Percentiles rank a stretch among this genome's conserved stretches.
Conservation (phyloP, 2,888 invertebrate genomes). For the Aethes cnicana region DNA sequence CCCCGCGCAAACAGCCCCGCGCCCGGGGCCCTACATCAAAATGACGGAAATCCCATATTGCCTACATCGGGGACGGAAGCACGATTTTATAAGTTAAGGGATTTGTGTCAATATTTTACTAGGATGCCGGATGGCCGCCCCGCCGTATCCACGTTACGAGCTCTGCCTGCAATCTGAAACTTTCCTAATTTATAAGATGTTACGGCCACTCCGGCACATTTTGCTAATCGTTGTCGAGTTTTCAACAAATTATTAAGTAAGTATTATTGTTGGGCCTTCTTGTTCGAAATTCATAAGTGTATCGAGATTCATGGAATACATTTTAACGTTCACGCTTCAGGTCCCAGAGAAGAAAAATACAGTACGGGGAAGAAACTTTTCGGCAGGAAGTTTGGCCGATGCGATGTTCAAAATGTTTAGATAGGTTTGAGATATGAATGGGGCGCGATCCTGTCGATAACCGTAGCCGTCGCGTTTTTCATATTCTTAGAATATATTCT, state of each 20-base stretch:
- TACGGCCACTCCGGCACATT: conserved; percentile 49
- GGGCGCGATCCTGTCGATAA: conserved; percentile 5
- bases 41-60: conserved; percentile 81
- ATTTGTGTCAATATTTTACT: conserved; percentile 82
- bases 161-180: conserved; percentile 45
- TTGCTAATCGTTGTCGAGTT: conserved; percentile 61
- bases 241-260: conserved; percentile 54
- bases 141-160: conserved; percentile 14
- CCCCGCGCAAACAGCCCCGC: conserved; percentile 66
- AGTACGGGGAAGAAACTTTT: conserved; percentile 52
- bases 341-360: conserved; percentile 64
- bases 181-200: conserved; percentile 66
- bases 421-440: conserved; percentile 52
- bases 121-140: conserved; percentile 64
- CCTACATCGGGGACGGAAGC: conserved; percentile 74
- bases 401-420: conserved; percentile 54
- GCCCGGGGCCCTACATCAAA: conserved; percentile 74
- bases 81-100: conserved; percentile 82
- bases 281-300: conserved; percentile 63
- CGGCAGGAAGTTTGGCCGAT: conserved; percentile 46
- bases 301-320: conserved; percentile 72
- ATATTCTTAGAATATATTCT: conserved; percentile 18
- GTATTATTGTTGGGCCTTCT: conserved; percentile 67
- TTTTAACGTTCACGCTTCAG: conserved; percentile 60
- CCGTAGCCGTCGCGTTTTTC: neutral